A percentile compares a stretch with the other conserved stretches of the same genome.
phyloP scores from a whole-genome alignment of 2,888 invertebrate genomes.

The Beris chalybata region DNA sequence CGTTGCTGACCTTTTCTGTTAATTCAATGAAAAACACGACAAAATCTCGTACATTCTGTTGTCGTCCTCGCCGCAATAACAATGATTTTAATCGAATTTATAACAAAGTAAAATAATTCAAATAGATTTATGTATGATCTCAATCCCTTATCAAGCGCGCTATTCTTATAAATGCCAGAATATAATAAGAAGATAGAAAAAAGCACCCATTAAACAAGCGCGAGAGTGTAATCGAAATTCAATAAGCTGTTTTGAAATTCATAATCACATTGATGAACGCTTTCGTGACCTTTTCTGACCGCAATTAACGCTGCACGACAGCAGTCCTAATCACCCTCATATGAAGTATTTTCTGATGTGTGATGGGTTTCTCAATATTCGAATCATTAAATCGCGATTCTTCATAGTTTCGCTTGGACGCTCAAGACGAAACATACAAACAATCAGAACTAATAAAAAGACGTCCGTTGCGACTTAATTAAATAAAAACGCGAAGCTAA shows the following conservation, averaged over 20 bases:
- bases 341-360: conserved; percentile 12
- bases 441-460: background rate
- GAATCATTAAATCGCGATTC: background rate
- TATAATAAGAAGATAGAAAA: too few relatives aligned
- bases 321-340: conserved; percentile 16
- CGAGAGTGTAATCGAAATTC: too few relatives aligned
- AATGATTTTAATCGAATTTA: too few relatives aligned
- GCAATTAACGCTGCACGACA: conserved; percentile 35
- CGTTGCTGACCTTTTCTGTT: conserved; percentile 16
- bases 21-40: conserved; percentile 8
- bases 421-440: background rate
- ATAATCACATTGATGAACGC: conserved; percentile 19
- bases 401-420: too few relatives aligned
- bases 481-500: too few relatives aligned
- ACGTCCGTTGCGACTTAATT: background rate
- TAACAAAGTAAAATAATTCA: too few relatives aligned
- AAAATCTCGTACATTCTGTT: conserved; percentile 13
- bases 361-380: background rate
- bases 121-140: too few relatives aligned
- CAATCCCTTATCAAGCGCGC: too few relatives aligned
- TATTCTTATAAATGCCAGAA: too few relatives aligned
- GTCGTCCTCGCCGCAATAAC: too few relatives aligned
- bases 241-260: background rate
- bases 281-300: conserved; percentile 33
- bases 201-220: too few relatives aligned